Percentiles rank a stretch among this genome's conserved stretches.
These are phyloP conservation scores for Chaetogeoica ovagalla DNA, from an alignment of 2,888 invertebrate species.

Conservation along the genomic window DNA sequence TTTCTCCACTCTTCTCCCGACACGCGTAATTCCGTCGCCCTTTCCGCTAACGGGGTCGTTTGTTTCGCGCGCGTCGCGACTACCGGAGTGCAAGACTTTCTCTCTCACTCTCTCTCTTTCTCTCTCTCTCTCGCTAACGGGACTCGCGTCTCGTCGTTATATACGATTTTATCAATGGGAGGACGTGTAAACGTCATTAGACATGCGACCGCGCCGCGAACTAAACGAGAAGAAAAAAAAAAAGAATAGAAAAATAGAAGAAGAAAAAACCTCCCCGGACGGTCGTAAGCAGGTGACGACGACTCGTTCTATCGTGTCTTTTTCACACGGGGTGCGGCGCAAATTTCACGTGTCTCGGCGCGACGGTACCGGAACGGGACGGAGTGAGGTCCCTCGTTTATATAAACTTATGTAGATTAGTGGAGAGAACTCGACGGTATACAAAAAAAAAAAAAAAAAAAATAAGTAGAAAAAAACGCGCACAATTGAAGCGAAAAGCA, in stretches of 20 bases:
- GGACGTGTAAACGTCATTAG: no score
- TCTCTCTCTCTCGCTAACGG: no score
- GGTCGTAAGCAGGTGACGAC: conserved; percentile 41
- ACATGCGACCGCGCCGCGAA: background rate
- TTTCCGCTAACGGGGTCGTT: conserved; percentile 8
- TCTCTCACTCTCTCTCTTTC: no score
- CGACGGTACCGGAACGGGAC: background rate
- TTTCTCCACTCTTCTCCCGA: background rate
- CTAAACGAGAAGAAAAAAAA: conserved; percentile 4
- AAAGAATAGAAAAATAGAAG: background rate
- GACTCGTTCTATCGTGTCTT: conserved; percentile 35
- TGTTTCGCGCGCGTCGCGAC: background rate
- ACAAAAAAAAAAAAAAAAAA: background rate
- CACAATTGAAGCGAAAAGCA: conserved; percentile 34
- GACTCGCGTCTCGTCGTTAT: no score
- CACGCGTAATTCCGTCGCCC: background rate
- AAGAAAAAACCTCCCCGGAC: conserved; percentile 13
- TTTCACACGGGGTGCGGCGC: conserved; percentile 12
- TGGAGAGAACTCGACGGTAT: conserved; percentile 23
- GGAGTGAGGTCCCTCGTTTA: background rate
- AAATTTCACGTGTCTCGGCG: background rate
- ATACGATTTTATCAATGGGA: no score
- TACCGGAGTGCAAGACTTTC: no score
- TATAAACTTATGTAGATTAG: conserved; percentile 48
- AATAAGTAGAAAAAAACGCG: background rate